Base-by-base conservation (phyloP, 2,888 invertebrate genomes). In the Sphecodes monilicornis region DNA sequence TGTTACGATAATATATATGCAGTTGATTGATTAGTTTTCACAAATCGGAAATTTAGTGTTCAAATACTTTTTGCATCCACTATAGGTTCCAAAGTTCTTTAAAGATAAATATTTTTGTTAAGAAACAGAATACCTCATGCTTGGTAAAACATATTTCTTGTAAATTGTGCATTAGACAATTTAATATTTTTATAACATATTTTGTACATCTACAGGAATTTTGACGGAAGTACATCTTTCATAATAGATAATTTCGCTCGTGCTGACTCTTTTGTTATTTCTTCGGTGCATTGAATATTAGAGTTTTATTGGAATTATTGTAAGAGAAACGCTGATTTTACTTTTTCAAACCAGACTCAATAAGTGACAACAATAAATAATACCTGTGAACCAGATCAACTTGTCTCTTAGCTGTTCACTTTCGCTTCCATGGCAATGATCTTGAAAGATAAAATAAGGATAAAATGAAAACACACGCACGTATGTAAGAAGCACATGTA, bases 341-440 rank as follows among this genome's bases (percentile, higher is more conserved):
- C 11, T 57, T 57, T 26, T 26, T 26, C 39, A 6, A 60, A 13
- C 26, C 32, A 11, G 10, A 22, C 43, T 43, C 6, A 3, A 54
- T 8, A 36, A 36, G 36, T 2, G 36, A 26, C n/a, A 54, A 57
- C 16, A 73, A 39, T 73, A 39, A 57, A 18, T 57, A 26, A 26
- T 16, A 18, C 1, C 18, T 3, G 18, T 16, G 26, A 13, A 57
- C 10, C 11, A n/a, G 36, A 26, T 68, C 50, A 68, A 68, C 36
- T 22, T 39, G 26, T 16, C n/a, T 50, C 50, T 36, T 29, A 13
- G 26, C n/a, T 68, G n/a, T 75, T 36, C 50, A 68, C 76, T 76
- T 68, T 76, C 66, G 50, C 50, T 68, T 68, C 36, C 10, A 26
- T 46, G 46, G 50, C 36, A n/a, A 32, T 68, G 66, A 50, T 50